Base-by-base conservation (phyloP, 2,797 vertebrate species). In the Platalea minor region DNA sequence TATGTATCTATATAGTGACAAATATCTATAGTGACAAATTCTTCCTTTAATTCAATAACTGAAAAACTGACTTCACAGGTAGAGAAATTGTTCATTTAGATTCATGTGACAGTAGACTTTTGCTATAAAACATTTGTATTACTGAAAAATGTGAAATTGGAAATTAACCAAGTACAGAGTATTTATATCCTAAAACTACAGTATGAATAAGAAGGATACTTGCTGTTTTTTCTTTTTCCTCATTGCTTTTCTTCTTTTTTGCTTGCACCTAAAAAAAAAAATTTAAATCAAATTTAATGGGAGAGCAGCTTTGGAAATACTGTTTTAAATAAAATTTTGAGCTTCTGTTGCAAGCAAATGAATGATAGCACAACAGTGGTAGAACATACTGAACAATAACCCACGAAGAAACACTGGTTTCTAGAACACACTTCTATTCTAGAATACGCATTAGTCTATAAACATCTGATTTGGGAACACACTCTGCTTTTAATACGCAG, bases 171-270 rank as follows among this genome's bases (percentile, higher is more conserved):
- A 68, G 26, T 51, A 85, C 4, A 48, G 17, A 57, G 5, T 37
- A 59, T 59, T 89, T 75, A 45, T 46, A 90, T 45, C 63, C 64
- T 56, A 68, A 56, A 85, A 72, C 59, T 87, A 77, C 48, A 87
- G 37, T 61, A 85, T 81, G 59, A 96, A n/a, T 21, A 39, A 96
- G 53, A 94, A n/a, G 90, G 96, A 96, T 89, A 97, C 99, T 99
- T 97, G 99, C 99, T 98, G 98, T 98, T 98, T 98, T 99, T 81
- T 99, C 99, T 97, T 98, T 98, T 91, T 99, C 99, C 77, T 99
- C 99, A n/a, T 97, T 98, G 97, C 93, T 99, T 98, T 99, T 99
- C 98, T 99, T 99, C 98, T 99, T 99, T 98, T 99, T 99, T 1
- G 97, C 97, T 92, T 99, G 99, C 45, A 97, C 97, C 99, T 98